Evolutionary conservation across 2,113 vertebrate species (phyloP), one percentile per base, ranked within the genome.

Genomic region (Lophius piscatorius): DNA sequence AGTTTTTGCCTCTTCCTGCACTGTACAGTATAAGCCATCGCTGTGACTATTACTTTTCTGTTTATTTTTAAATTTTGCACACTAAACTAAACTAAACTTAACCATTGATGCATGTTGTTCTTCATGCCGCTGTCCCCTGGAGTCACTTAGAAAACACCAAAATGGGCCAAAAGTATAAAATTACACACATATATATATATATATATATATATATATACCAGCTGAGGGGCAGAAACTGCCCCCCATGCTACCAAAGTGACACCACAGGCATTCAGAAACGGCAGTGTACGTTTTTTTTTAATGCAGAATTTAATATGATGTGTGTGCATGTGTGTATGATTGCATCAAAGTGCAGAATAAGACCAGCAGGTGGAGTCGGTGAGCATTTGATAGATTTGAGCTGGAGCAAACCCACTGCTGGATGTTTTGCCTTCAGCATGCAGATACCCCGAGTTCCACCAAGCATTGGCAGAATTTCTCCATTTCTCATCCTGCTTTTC

Each of bases 341-440:
- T 39, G 24, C 6, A 3, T 62, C 39, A 54, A 10, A 13, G 12
- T 73, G 33, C 58, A 12, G 29, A 21, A 47, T 42, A 26, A 14
- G 14, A 41, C 74, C 84, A 78, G 48, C 44, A 84, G 77, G 60
- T 76, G 82, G 74, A 63, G 76, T 38, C 23, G 82, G 70, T 81
- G 56, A 70, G 74, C 38, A 70, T 24, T 42, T 21, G 9, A 44
- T 9, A 12, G 17, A 13, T 52, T n/a, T 51, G 21, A 51, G 33
- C 21, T 4, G 18, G 3, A 24, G 14, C 35, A 13, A 22, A 41
- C 26, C 42, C 31, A 7, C 1, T 21, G 20, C 21, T 24, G 41
- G 3, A 62, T 62, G 50, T 12, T 68, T 36, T 46, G 40, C 16
- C 33, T 56, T 70, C 47, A 59, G 29, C 2, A 31, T 24, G 16